Conservation (phyloP, 2,888 invertebrate genomes). For the Morpho achilles region DNA sequence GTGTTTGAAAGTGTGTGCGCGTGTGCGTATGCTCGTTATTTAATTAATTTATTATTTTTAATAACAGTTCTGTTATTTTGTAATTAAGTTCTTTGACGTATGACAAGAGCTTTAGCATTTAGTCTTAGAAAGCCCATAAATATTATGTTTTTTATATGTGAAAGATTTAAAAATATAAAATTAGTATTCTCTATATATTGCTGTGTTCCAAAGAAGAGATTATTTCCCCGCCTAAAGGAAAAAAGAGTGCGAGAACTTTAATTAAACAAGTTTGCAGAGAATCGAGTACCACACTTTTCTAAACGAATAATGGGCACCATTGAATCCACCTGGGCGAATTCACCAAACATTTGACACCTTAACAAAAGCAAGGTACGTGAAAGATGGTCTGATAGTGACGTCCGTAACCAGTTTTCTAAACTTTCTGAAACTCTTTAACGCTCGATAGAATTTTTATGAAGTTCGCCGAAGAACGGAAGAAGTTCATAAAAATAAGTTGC, state of each 20-base stretch:
- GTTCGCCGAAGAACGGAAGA: constrained; percentile 29
- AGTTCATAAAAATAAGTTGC: constrained; percentile 33
- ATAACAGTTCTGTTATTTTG: too few relatives aligned
- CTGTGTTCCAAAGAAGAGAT: constrained; percentile 58
- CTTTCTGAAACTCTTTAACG: constrained; percentile 35
- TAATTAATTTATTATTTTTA: too few relatives aligned
- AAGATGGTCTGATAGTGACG: constrained; percentile 40
- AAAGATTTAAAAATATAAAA: background rate
- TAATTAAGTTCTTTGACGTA: too few relatives aligned
- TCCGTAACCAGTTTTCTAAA: constrained; percentile 34
- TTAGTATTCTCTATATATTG: constrained; percentile 32
- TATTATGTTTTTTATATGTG: too few relatives aligned
- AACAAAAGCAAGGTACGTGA: constrained; percentile 21
- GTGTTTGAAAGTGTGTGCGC: too few relatives aligned
- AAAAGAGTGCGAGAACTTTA: constrained; percentile 78
- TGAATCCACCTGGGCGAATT: constrained; percentile 65
- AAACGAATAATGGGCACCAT: constrained; percentile 74
- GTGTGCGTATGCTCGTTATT: too few relatives aligned
- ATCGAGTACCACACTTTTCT: constrained; percentile 71
- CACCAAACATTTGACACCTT: constrained; percentile 26
- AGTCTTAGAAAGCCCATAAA: too few relatives aligned
- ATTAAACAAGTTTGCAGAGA: constrained; percentile 77
- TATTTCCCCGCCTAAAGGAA: constrained; percentile 73
- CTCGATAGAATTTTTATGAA: constrained; percentile 51
- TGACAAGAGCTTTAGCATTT: too few relatives aligned